phyloP scores from a whole-genome alignment of 2,797 vertebrate species.

The Pipistrellus nathusii region DNA sequence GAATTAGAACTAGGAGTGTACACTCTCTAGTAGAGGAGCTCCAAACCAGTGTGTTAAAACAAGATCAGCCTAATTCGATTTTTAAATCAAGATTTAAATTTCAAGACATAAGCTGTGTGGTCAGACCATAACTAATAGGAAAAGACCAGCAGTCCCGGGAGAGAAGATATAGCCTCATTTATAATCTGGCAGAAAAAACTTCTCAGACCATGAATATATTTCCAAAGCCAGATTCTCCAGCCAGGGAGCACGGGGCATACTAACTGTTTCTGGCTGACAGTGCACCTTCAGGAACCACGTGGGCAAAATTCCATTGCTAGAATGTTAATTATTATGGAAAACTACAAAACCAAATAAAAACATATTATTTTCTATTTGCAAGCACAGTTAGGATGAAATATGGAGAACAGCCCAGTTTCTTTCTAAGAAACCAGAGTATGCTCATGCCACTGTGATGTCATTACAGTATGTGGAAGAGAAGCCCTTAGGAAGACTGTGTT shows the following conservation, averaged over 20 bases:
- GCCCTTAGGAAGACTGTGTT: background rate
- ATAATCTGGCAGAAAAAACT: constrained; percentile 63
- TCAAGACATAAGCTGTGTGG: constrained; percentile 67
- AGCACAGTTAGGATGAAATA: background rate
- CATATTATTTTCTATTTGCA: constrained; percentile 31
- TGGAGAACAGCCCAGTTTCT: background rate
- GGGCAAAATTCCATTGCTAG: background rate
- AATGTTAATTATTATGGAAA: constrained; percentile 4
- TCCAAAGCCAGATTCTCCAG: constrained; percentile 13
- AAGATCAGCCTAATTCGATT: constrained; percentile 70
- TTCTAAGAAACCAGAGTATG: background rate
- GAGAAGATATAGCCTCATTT: constrained; percentile 63
- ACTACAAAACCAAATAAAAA: background rate
- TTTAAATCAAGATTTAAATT: constrained; percentile 80
- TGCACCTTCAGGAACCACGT: background rate
- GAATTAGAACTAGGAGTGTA: constrained; percentile 65
- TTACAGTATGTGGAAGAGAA: background rate
- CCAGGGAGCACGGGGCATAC: background rate
- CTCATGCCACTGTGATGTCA: background rate
- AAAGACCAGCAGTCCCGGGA: constrained; percentile 55
- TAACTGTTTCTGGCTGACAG: constrained; percentile 2
- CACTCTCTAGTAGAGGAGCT: constrained; percentile 19
- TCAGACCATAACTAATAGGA: constrained; percentile 63
- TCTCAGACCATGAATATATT: background rate
- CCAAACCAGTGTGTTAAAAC: constrained; percentile 49